Conservation (phyloP, 2,113 vertebrate genomes). For the Phyllopteryx taeniolatus region DNA sequence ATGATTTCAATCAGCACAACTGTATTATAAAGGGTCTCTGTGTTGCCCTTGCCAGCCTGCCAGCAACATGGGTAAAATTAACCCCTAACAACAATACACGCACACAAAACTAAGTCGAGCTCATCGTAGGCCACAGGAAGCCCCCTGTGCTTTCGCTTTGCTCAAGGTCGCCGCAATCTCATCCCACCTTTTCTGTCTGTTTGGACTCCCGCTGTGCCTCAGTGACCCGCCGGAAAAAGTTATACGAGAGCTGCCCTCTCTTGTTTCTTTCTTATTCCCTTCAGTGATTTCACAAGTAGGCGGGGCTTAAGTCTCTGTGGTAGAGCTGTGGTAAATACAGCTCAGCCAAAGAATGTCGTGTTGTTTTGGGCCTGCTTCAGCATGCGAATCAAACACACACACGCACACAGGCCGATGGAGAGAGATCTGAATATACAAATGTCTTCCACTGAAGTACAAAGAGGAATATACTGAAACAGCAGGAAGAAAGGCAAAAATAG, state of each 20-base stretch:
- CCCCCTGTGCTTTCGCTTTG: neutral
- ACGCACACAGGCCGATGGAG: neutral
- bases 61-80: constrained; percentile 57
- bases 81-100: constrained; percentile 48
- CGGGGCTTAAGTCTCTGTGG: constrained; percentile 50
- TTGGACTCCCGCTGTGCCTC: constrained; percentile 4
- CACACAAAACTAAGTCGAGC: constrained; percentile 11
- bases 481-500: neutral
- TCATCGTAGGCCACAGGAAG: constrained; percentile 2
- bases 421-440: constrained; percentile 29
- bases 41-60: constrained; percentile 61
- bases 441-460: constrained; percentile 12
- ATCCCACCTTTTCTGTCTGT: constrained; percentile 19
- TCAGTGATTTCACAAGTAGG: constrained; percentile 54
- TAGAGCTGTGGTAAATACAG: constrained; percentile 57
- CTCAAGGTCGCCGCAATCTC: neutral
- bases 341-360: constrained; percentile 66
- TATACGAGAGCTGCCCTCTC: constrained; percentile 29
- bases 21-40: constrained; percentile 62
- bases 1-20: constrained; percentile 68
- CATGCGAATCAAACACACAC: constrained; percentile 52
- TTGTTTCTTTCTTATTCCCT: constrained; percentile 35
- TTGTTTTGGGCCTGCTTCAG: constrained; percentile 61
- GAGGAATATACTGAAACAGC: constrained; percentile 3
- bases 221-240: constrained; percentile 16